phyloP scores from a whole-genome alignment of 2,113 vertebrate species.

The Falcunculus frontatus region DNA sequence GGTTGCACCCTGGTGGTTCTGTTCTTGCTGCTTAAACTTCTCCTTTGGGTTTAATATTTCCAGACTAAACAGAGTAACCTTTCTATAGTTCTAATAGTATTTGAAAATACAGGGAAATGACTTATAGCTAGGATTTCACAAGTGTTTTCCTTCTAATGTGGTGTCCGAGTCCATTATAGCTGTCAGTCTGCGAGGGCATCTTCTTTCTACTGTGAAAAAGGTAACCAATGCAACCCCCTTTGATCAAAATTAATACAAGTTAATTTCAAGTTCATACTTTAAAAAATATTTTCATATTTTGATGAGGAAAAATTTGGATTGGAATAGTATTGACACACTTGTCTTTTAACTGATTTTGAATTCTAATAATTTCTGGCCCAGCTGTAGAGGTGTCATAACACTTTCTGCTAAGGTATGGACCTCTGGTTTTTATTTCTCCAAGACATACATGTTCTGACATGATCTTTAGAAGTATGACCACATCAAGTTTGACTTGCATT shows the following conservation, averaged over 20 bases:
- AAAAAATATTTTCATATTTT: neutral
- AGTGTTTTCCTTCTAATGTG: neutral
- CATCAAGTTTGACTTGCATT: neutral
- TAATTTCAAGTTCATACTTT: neutral
- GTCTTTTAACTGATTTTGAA: neutral
- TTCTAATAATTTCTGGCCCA: neutral
- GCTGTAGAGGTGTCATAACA: neutral
- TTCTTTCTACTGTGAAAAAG: neutral
- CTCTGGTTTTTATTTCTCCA: neutral
- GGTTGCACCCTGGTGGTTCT: neutral
- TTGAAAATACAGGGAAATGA: neutral
- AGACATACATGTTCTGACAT: neutral
- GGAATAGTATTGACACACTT: neutral
- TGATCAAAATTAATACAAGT: neutral
- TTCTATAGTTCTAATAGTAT: neutral
- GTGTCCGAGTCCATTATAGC: neutral
- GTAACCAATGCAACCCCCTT: neutral
- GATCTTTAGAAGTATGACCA: neutral
- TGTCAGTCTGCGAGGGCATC: rapidly evolving
- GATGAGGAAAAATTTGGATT: neutral
- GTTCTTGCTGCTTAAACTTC: neutral
- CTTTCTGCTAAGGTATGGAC: neutral
- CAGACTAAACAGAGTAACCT: neutral
- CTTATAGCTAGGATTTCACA: neutral
- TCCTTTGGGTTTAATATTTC: neutral